A percentile compares a stretch with the other conserved stretches of the same genome.
phyloP scores from a whole-genome alignment of 2,888 invertebrate genomes.

The Melitaea athalia region DNA sequence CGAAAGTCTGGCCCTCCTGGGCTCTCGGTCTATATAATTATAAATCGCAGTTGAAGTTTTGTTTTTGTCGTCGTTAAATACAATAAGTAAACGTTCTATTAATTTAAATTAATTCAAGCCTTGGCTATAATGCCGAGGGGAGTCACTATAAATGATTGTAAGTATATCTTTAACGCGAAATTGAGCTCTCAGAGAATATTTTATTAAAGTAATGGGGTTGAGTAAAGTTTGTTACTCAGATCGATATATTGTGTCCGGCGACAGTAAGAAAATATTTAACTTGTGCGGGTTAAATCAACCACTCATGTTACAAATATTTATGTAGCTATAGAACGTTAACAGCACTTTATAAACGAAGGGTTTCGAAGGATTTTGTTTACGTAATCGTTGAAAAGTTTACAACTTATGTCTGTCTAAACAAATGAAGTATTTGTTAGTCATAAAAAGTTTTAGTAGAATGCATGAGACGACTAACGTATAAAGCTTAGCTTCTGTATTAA shows the following conservation, averaged over 20 bases:
- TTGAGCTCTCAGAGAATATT: slow-evolving; percentile 44
- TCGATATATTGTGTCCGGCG: slow-evolving; percentile 45
- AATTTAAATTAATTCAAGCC: too few relatives aligned
- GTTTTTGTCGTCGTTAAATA: too few relatives aligned
- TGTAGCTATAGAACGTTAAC: not conserved
- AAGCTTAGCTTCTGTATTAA: not conserved
- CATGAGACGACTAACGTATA: not conserved
- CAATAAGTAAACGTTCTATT: not conserved
- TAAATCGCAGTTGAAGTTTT: too few relatives aligned
- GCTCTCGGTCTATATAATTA: too few relatives aligned
- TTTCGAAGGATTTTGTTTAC: not conserved
- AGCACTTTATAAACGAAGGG: not conserved
- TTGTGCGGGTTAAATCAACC: slow-evolving; percentile 33
- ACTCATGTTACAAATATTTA: slow-evolving; percentile 13
- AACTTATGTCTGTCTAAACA: not conserved
- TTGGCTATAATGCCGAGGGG: too few relatives aligned
- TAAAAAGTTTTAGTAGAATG: not conserved
- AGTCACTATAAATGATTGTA: slow-evolving; percentile 12
- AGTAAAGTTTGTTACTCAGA: slow-evolving; percentile 44
- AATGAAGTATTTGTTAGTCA: not conserved
- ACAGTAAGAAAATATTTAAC: slow-evolving; percentile 52
- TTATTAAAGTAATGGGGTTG: slow-evolving; percentile 57
- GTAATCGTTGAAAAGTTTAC: not conserved
- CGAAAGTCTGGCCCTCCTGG: too few relatives aligned
- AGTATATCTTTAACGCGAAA: slow-evolving; percentile 25